phyloP scores from a whole-genome alignment of 1,140 invertebrate genomes.

The Delia radicum region DNA sequence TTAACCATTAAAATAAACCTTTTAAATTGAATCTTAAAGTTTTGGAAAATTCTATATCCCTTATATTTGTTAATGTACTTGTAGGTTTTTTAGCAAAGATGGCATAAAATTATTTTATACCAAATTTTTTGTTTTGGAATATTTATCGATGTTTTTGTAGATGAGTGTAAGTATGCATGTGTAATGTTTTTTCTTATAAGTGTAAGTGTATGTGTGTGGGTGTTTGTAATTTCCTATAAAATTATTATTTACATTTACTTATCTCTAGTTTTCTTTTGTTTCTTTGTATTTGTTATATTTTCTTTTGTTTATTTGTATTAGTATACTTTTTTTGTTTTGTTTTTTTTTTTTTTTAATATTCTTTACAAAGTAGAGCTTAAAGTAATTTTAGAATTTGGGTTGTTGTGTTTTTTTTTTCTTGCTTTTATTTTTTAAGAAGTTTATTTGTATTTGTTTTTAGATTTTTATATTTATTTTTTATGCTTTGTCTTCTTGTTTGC shows the following conservation, averaged over 20 bases:
- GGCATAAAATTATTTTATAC: too few relatives aligned
- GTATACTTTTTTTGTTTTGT: not conserved
- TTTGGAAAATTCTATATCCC: too few relatives aligned
- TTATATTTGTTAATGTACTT: too few relatives aligned
- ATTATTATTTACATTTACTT: conserved; percentile 21
- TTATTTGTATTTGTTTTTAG: conserved; percentile 7
- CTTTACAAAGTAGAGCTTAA: conserved; percentile 21
- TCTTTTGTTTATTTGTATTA: conserved; percentile 9
- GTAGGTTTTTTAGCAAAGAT: too few relatives aligned
- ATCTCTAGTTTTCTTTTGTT: not conserved
- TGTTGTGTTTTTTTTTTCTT: conserved; percentile 6
- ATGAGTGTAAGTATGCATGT: not conserved
- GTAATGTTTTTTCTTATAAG: not conserved
- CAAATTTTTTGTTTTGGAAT: too few relatives aligned
- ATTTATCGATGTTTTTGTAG: not conserved
- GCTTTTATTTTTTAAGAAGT: not conserved
- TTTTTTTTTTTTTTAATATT: not conserved
- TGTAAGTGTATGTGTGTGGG: not conserved
- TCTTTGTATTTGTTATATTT: not conserved
- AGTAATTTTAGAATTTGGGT: conserved; percentile 23
- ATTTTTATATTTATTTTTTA: not conserved
- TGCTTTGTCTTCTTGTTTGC: not conserved
- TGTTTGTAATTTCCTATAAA: not conserved
- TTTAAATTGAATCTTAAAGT: too few relatives aligned
- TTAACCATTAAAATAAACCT: too few relatives aligned